phyloP scores from a whole-genome alignment of 2,888 invertebrate genomes.

The Cynaeus angustus region DNA sequence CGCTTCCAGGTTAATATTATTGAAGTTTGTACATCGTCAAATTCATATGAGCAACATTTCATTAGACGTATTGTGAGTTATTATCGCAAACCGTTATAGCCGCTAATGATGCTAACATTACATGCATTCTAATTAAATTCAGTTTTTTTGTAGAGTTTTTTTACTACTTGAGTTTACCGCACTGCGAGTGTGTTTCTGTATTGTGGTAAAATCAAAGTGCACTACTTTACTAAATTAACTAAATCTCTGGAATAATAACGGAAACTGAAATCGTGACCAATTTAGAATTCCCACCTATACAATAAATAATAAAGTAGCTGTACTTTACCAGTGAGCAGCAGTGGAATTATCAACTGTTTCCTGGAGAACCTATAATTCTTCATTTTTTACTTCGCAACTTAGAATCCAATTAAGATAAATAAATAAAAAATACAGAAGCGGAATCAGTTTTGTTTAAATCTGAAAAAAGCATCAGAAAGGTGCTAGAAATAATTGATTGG shows the following conservation, averaged over 20 bases:
- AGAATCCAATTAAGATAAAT: conserved; percentile 32
- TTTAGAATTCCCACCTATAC: conserved; percentile 28
- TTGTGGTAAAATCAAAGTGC: neutral
- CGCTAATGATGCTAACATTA: conserved; percentile 44
- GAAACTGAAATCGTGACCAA: conserved; percentile 38
- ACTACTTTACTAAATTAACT: conserved; percentile 8
- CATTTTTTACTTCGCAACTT: conserved; percentile 16
- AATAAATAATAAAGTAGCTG: conserved; percentile 39
- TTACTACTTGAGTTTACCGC: too few relatives aligned
- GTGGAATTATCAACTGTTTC: conserved; percentile 39
- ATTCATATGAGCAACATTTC: conserved; percentile 44
- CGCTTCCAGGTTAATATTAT: conserved; percentile 41
- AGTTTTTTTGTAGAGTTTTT: neutral
- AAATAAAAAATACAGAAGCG: conserved; percentile 20
- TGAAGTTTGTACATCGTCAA: conserved; percentile 36
- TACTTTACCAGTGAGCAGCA: conserved; percentile 22
- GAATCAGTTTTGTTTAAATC: conserved; percentile 10
- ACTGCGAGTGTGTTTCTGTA: neutral
- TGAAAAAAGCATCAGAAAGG: conserved; percentile 4
- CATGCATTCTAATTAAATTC: conserved; percentile 41
- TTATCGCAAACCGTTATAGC: conserved; percentile 45
- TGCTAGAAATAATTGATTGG: conserved; percentile 29
- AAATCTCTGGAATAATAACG: conserved; percentile 14
- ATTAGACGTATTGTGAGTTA: conserved; percentile 49
- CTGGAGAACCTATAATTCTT: conserved; percentile 37